These are phyloP conservation scores for Cydia amplana DNA, from an alignment of 1,140 invertebrate genomes.

Conservation along the genomic window DNA sequence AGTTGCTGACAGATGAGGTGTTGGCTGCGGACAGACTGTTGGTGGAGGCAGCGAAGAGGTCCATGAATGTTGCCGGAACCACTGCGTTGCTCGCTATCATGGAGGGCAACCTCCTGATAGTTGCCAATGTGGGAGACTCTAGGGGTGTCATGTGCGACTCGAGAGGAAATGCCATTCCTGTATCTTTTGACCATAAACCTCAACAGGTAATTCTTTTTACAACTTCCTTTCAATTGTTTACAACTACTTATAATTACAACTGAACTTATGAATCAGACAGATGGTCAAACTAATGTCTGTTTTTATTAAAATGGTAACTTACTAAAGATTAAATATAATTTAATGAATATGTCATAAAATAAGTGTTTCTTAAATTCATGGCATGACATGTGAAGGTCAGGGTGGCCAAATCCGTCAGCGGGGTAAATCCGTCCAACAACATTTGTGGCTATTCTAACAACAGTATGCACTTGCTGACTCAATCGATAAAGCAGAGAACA, in stretches of 20 bases:
- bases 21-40: constrained; percentile 89
- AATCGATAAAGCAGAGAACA: no score
- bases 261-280: neutral
- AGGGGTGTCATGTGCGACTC: constrained; percentile 96
- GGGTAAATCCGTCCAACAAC: no score
- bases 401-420: no score
- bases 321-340: no score
- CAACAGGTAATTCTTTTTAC: constrained; percentile 85
- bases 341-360: no score
- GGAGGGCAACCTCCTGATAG: constrained; percentile 89
- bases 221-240: neutral
- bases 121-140: constrained; percentile 98
- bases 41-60: constrained; percentile 89
- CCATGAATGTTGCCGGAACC: constrained; percentile 94
- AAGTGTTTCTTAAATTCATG: no score
- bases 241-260: neutral
- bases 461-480: no score
- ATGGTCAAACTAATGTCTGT: no score
- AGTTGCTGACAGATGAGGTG: constrained; percentile 92
- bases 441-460: no score
- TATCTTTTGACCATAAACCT: constrained; percentile 98
- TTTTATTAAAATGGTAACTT: no score
- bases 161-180: constrained; percentile 92
- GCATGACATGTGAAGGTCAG: no score
- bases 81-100: constrained; percentile 94